These are phyloP conservation scores for Cartodere bifasciata DNA, from an alignment of 2,888 invertebrate species.

Conservation along the genomic window DNA sequence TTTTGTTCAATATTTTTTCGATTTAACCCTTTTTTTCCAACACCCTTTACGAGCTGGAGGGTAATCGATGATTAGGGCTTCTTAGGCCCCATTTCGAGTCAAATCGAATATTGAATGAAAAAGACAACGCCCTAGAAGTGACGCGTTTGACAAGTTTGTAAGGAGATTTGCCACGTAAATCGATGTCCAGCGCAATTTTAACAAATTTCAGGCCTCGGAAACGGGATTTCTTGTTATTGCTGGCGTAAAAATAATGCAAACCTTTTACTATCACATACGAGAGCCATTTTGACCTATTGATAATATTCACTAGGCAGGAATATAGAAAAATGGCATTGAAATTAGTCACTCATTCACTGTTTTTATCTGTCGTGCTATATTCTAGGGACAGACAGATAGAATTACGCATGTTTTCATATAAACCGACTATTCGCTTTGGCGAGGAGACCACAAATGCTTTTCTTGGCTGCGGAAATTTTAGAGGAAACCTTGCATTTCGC, in stretches of 20 bases:
- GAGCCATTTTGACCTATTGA: slow-evolving; percentile 36
- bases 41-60: too few relatives aligned
- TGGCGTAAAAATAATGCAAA: slow-evolving; percentile 36
- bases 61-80: too few relatives aligned
- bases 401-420: slow-evolving; percentile 34
- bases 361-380: slow-evolving; percentile 33
- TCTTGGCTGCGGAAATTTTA: slow-evolving; percentile 13
- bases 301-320: slow-evolving; percentile 35
- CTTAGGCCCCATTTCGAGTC: too few relatives aligned
- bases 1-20: too few relatives aligned
- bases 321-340: slow-evolving; percentile 35
- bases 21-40: too few relatives aligned
- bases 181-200: too few relatives aligned
- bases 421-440: slow-evolving; percentile 38
- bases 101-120: too few relatives aligned
- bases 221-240: slow-evolving; percentile 25
- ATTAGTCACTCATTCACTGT: slow-evolving; percentile 36
- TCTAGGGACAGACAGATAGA: slow-evolving; percentile 33
- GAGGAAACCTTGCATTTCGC: too few relatives aligned
- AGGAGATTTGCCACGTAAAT: too few relatives aligned
- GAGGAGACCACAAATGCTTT: slow-evolving; percentile 37
- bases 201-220: slow-evolving; percentile 31
- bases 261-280: slow-evolving; percentile 37
- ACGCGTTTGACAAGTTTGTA: too few relatives aligned
- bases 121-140: too few relatives aligned